Conservation (phyloP, 2,797 vertebrate genomes). For the Moxostoma hubbsi region DNA sequence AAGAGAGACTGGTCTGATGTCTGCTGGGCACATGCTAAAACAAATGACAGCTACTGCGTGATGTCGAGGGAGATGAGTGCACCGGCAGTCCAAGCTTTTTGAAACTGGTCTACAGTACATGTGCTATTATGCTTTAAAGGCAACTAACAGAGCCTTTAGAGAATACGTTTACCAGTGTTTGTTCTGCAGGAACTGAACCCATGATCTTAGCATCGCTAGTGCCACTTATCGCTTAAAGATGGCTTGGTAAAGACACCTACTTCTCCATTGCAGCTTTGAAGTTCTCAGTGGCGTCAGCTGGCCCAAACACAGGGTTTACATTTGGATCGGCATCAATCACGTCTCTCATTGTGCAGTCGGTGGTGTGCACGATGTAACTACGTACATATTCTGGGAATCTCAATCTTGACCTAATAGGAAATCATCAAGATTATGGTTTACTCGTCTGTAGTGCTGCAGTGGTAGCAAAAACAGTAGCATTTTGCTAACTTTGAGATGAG, state of each 20-base stretch:
- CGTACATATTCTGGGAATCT: constrained; percentile 90
- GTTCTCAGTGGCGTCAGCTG: constrained; percentile 79
- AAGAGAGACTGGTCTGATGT: constrained; percentile 1
- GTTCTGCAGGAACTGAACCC: too few species aligned
- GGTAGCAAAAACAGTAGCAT: not conserved
- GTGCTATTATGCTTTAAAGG: too few species aligned
- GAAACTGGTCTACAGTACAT: too few species aligned
- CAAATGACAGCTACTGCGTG: too few species aligned
- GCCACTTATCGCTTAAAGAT: not conserved
- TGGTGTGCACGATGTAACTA: constrained; percentile 82
- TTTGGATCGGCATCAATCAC: constrained; percentile 72
- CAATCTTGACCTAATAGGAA: constrained; percentile 85
- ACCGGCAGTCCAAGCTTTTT: too few species aligned
- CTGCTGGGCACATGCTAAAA: not conserved
- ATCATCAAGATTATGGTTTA: not conserved
- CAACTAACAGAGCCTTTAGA: too few species aligned
- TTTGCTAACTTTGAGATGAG: not conserved
- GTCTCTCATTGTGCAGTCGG: constrained; percentile 87
- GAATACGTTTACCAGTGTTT: too few species aligned
- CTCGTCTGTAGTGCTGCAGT: not conserved
- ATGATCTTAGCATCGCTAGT: too few species aligned
- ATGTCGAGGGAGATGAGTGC: too few species aligned
- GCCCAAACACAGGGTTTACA: constrained; percentile 77
- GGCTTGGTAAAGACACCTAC: constrained; percentile 68
- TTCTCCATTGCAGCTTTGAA: constrained; percentile 89